Conservation (phyloP, 2,113 vertebrate species). For the Abramis brama region DNA sequence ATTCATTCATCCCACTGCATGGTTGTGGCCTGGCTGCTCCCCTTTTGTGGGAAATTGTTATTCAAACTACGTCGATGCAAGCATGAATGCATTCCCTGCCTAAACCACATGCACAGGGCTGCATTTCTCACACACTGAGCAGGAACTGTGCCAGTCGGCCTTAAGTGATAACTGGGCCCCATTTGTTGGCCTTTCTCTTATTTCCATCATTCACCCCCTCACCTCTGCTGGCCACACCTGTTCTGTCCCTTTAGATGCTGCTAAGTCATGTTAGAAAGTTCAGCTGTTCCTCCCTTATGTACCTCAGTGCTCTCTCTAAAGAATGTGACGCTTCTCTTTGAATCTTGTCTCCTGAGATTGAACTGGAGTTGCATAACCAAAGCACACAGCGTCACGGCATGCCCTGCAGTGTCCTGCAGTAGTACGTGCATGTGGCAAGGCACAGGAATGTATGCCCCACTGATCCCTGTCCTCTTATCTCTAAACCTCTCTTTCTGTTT, state of each 20-base stretch:
- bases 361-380: slow-evolving; percentile 66
- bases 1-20: slow-evolving; percentile 63
- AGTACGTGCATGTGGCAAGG: slow-evolving; percentile 26
- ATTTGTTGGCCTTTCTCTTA: background rate
- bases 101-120: background rate
- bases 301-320: slow-evolving; percentile 23
- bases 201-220: slow-evolving; percentile 6
- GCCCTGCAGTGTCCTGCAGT: slow-evolving; percentile 48
- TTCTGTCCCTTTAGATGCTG: slow-evolving; percentile 41
- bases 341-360: background rate
- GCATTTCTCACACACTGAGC: background rate
- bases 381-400: slow-evolving; percentile 59
- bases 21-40: slow-evolving; percentile 58
- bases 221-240: slow-evolving; percentile 46
- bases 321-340: background rate
- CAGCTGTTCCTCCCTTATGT: slow-evolving; percentile 39
- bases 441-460: slow-evolving; percentile 1
- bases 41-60: slow-evolving; percentile 62
- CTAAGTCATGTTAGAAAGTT: slow-evolving; percentile 1
- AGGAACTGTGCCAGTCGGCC: background rate
- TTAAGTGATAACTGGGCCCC: background rate
- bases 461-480: slow-evolving; percentile 21
- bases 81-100: background rate
- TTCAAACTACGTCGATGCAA: slow-evolving; percentile 1
- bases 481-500: background rate